Evolutionary conservation across 2,888 invertebrate species (phyloP), one percentile per base, ranked within the genome.

Genomic region (Actias luna): DNA sequence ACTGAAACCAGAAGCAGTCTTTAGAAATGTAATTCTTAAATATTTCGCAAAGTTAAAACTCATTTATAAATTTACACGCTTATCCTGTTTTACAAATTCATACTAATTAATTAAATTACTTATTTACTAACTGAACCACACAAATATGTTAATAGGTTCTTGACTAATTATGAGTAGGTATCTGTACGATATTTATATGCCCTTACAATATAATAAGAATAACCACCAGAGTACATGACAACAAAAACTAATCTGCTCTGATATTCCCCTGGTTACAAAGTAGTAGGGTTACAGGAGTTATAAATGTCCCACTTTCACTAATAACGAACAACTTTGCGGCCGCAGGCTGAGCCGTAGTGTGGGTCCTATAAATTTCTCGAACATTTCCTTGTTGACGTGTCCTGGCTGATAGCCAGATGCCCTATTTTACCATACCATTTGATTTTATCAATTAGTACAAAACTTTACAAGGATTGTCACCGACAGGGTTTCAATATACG

Each of bases 321-420:
- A 66, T 68, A 63, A 58, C 64, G 63, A 52, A 25, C n/a, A 73
- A 75, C 64, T 75, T 75, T 75, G 73, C 29, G 75, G 71, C 65
- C 59, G 46, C 62, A 67, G 68, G 64, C 70, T 50, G 59, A 59
- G 59, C 58, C 65, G 64, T 64, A 64, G 65, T 63, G 67, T 67
- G 68, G 65, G 70, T 68, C 64, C 62, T 61, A 64, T 70, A 70
- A 68, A 70, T 67, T 77, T 73, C 65, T 67, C 69, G 62, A 68
- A 69, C 67, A 65, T 74, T 72, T 73, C 78, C 74, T 75, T 67
- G 70, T 71, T 75, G 77, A 80, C 76, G 73, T 71, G 62, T 73
- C 72, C 64, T 83, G 83, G 83, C 75, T 2, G 33, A 14, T 25
- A 59, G 77, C 81, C 82, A 81, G 68, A 42, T 65, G 70, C 69